A percentile compares a stretch with the other conserved stretches of the same genome.
Evolutionary conservation across 2,113 vertebrate genomes (phyloP).

Genomic region (Cyanoramphus novaezelandiae): DNA sequence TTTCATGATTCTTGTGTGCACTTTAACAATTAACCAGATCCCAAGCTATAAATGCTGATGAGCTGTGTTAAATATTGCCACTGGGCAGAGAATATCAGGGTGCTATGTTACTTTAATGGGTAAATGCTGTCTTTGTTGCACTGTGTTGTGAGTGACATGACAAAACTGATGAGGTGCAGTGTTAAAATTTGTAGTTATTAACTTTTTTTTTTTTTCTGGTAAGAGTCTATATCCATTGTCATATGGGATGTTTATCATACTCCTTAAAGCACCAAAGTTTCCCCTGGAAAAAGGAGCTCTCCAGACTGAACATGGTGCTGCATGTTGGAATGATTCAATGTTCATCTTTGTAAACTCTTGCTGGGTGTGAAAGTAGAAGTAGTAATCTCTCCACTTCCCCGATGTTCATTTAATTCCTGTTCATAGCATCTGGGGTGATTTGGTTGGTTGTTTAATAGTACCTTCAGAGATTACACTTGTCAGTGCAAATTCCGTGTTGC

Average conservation of each 20-base stretch:
- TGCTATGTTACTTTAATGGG: background rate
- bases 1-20: background rate
- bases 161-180: background rate
- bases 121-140: background rate
- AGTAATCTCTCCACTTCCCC: background rate
- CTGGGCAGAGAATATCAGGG: background rate
- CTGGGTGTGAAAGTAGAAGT: background rate
- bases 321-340: background rate
- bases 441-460: background rate
- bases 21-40: background rate
- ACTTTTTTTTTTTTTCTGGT: background rate
- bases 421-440: background rate
- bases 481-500: background rate
- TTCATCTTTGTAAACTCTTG: background rate
- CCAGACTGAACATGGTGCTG: background rate
- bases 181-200: background rate
- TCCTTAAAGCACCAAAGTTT: background rate
- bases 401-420: background rate
- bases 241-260: background rate
- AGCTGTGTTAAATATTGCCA: background rate
- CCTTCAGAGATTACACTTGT: background rate
- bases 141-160: background rate
- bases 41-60: background rate
- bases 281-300: conserved; percentile 10
- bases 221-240: background rate